Conservation (phyloP, 2,888 invertebrate genomes). For the Lasioglossum malachurum region DNA sequence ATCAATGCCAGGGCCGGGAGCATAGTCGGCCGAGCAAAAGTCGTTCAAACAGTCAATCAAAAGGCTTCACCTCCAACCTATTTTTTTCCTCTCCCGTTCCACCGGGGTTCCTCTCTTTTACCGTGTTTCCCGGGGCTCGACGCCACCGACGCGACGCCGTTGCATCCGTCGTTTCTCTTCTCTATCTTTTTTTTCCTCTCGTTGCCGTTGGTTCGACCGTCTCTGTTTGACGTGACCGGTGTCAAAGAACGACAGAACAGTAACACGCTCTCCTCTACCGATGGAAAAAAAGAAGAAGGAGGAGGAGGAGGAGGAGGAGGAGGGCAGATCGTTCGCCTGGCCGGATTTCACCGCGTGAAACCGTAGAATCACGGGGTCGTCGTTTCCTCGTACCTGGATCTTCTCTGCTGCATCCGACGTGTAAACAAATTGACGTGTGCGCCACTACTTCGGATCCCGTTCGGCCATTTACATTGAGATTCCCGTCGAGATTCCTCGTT, state of each 20-base stretch:
- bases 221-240: conserved; percentile 71
- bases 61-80: conserved; percentile 74
- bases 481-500: conserved; percentile 20
- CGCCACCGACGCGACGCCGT: conserved; percentile 7
- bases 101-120: conserved; percentile 58
- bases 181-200: conserved; percentile 39
- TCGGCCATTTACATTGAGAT: conserved; percentile 53
- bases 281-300: conserved; percentile 49
- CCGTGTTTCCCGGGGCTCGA: conserved; percentile 17
- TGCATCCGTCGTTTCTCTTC: conserved; percentile 31
- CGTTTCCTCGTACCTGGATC: conserved; percentile 64
- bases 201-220: conserved; percentile 50
- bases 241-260: conserved; percentile 73
- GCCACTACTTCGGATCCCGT: conserved; percentile 54
- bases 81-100: conserved; percentile 54
- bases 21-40: conserved; percentile 80
- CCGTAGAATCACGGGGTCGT: conserved; percentile 67
- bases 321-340: conserved; percentile 54
- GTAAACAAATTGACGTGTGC: conserved; percentile 61
- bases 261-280: conserved; percentile 52
- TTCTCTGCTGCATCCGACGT: conserved; percentile 47
- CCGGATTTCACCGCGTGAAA: conserved; percentile 65
- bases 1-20: conserved; percentile 82
- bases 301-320: too few species aligned
- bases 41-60: conserved; percentile 84